Evolutionary conservation across 2,888 invertebrate species (phyloP), one percentile per base, ranked within the genome.

Genomic region (Drosophila picticornis): DNA sequence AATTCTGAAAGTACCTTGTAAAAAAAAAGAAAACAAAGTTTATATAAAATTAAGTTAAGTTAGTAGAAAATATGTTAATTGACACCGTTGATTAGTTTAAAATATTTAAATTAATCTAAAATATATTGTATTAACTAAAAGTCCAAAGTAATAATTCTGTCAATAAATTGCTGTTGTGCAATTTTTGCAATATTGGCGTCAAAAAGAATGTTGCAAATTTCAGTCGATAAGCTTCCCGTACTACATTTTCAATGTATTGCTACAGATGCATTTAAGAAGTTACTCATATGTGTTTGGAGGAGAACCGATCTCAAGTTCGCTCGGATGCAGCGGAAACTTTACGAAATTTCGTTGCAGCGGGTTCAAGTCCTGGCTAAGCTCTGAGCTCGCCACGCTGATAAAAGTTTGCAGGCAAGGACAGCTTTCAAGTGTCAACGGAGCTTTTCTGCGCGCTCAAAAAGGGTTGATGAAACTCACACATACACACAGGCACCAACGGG

Each of bases 301-400:
- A 11, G 10, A 10, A 71, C 29, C 32, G 81, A 77, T 77, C 77
- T 34, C 51, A 48, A 22, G 16, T 58, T 64, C 32, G 43, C 31
- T 36, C 25, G 27, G 22, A 13, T 48, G 67, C 67, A 72, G 82
- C 80, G 82, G 75, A 55, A 72, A 68, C 53, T 71, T 68, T 53
- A 11, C 4, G 82, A 68, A 71, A 65, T 68, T 59, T 46, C 29
- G 19, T 46, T 48, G 48, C 32, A 7, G 34, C 40, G 5, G 87
- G 87, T 90, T 87, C 36, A 43, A 61, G 89, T 84, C 87, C 66
- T 25, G 58, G 76, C 84, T 87, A 89, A 74, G 65, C 46, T 11
- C 59, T 34, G 48, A 52, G 16, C 59, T 43, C 48, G 46, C 53
- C 51, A 31, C 50, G 60, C 43, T n/a, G 25, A 53, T 31, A 65